Evolutionary conservation across 1,140 invertebrate species (phyloP).

Genomic region (Drosophila funebris): DNA sequence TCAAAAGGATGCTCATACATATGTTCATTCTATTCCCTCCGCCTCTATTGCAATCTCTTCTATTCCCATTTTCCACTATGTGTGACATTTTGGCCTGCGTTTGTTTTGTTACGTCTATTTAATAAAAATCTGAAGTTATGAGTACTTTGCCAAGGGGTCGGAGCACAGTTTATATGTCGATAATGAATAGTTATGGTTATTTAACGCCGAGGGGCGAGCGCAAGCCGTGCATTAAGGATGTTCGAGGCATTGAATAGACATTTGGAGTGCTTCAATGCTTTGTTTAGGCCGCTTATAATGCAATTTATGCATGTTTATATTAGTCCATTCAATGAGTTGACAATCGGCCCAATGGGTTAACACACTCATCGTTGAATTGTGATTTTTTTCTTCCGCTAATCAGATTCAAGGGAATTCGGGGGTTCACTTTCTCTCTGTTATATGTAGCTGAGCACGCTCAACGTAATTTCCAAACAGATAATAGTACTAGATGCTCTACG

Average conservation of each 20-base stretch:
- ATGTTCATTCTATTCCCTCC: slow-evolving; percentile 24
- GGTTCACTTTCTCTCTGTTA: slow-evolving; percentile 39
- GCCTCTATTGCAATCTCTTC: neutral
- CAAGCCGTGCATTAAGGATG: slow-evolving; percentile 19
- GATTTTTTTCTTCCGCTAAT: slow-evolving; percentile 14
- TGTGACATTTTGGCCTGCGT: slow-evolving; percentile 65
- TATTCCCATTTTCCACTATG: slow-evolving; percentile 5
- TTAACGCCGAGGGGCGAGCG: slow-evolving; percentile 24
- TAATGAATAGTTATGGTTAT: slow-evolving; percentile 82
- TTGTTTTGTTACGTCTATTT: slow-evolving; percentile 75
- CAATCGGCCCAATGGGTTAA: slow-evolving; percentile 48
- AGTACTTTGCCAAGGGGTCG: slow-evolving; percentile 41
- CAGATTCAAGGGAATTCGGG: slow-evolving; percentile 25
- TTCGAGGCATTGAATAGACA: slow-evolving; percentile 14
- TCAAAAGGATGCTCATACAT: slow-evolving; percentile 62
- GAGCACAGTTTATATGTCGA: slow-evolving; percentile 69
- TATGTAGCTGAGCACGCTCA: slow-evolving; percentile 14
- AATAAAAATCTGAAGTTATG: slow-evolving; percentile 81
- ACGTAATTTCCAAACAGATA: slow-evolving; percentile 45
- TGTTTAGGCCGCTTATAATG: slow-evolving; percentile 75
- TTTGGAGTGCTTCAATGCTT: slow-evolving; percentile 42
- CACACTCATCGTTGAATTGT: slow-evolving; percentile 3
- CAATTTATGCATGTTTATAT: slow-evolving; percentile 77
- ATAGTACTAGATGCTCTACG: slow-evolving; percentile 24
- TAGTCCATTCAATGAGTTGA: slow-evolving; percentile 16